Conservation (phyloP, 1,140 invertebrate genomes). For the Leptopilina clavipes region DNA sequence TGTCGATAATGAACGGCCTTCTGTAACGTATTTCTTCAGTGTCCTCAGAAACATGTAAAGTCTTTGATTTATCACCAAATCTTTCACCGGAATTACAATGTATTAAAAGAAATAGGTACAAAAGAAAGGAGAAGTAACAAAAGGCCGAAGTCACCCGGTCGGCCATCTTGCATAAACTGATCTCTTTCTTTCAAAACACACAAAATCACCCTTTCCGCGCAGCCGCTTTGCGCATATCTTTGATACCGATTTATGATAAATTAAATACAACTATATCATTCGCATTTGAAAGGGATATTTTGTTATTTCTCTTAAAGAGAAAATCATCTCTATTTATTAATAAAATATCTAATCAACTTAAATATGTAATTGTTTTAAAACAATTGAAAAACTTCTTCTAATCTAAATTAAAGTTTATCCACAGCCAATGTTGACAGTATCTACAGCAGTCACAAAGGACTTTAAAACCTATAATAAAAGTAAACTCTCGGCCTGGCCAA, state of each 20-base stretch:
- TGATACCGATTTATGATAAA: background rate
- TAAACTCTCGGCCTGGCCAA: too few species aligned
- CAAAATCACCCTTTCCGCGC: background rate
- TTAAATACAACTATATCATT: too few species aligned
- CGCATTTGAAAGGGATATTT: too few species aligned
- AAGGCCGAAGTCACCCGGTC: slow-evolving; percentile 64
- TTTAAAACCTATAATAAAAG: too few species aligned
- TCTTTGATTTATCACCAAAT: slow-evolving; percentile 57
- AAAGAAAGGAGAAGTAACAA: slow-evolving; percentile 57
- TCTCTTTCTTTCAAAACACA: slow-evolving; percentile 33
- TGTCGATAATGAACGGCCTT: slow-evolving; percentile 55
- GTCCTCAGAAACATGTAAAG: slow-evolving; percentile 53
- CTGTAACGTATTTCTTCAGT: slow-evolving; percentile 33
- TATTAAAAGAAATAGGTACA: slow-evolving; percentile 60
- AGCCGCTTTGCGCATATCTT: background rate
- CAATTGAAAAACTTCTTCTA: too few species aligned
- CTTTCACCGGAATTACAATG: slow-evolving; percentile 59
- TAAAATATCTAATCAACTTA: too few species aligned
- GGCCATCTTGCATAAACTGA: slow-evolving; percentile 68
- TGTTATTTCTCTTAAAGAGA: too few species aligned
- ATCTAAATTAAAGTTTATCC: too few species aligned
- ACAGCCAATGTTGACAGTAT: too few species aligned
- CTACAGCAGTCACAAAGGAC: too few species aligned
- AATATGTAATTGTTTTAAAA: too few species aligned
- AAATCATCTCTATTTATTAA: too few species aligned